Conservation (phyloP, 1,140 invertebrate species). For the Drosophila triauraria region DNA sequence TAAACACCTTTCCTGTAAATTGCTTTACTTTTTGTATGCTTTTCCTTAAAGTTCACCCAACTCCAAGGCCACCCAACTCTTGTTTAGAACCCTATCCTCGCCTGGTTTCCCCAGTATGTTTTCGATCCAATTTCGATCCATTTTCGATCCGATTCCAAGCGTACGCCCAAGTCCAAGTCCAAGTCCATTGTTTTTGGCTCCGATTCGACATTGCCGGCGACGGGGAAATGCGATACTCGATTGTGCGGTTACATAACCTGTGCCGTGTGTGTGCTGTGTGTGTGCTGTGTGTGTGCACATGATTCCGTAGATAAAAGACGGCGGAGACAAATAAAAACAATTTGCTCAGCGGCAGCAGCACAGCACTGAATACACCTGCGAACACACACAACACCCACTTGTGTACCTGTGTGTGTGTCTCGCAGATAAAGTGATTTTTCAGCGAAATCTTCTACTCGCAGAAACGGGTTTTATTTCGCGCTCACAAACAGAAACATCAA, state of each 20-base stretch:
- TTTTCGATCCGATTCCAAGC: not conserved
- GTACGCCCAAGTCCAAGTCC: conserved; percentile 13
- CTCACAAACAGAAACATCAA: conserved; percentile 31
- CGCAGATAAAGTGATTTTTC: conserved; percentile 48
- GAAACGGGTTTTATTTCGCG: conserved; percentile 49
- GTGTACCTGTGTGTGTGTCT: not conserved
- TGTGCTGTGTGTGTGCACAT: conserved; percentile 63
- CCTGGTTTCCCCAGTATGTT: not conserved
- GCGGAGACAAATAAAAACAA: conserved; percentile 25
- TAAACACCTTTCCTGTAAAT: too few relatives aligned
- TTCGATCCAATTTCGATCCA: not conserved
- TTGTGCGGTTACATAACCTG: conserved; percentile 73
- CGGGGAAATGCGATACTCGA: conserved; percentile 66
- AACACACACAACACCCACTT: conserved; percentile 11
- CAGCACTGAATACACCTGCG: conserved; percentile 5
- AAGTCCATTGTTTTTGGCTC: conserved; percentile 23
- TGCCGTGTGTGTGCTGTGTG: too few relatives aligned
- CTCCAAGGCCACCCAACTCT: too few relatives aligned
- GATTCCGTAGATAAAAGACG: conserved; percentile 67
- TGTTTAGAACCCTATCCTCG: not conserved
- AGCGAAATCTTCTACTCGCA: conserved; percentile 49
- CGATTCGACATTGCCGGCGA: conserved; percentile 24
- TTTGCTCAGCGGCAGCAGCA: conserved; percentile 8
- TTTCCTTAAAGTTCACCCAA: too few relatives aligned
- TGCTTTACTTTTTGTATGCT: too few relatives aligned